A percentile compares a stretch with the other conserved stretches of the same genome.
These are phyloP conservation scores for Epizoanthus fatuus DNA, from an alignment of 92 coral and sea anemone species.

Conservation along the genomic window DNA sequence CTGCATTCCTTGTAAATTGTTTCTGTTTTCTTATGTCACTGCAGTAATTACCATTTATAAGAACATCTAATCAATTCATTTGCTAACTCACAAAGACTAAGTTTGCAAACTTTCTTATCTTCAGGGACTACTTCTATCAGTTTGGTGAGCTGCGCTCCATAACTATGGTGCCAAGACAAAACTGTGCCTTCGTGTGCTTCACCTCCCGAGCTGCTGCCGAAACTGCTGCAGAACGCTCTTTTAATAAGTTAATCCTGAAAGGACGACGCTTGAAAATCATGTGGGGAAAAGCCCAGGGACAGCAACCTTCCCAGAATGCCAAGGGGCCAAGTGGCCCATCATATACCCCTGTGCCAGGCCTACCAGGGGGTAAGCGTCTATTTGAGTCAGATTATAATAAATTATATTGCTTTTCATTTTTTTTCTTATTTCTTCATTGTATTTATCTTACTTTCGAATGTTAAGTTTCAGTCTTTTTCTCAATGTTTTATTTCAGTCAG, in stretches of 20 bases:
- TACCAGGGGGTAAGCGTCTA: constrained; percentile 92
- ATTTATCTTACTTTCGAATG: too few relatives aligned
- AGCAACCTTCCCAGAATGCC: constrained; percentile 79
- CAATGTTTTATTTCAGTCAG: too few relatives aligned
- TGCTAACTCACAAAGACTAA: neutral
- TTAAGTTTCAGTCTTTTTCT: too few relatives aligned
- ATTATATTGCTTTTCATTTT: too few relatives aligned
- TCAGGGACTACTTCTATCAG: constrained; percentile 97
- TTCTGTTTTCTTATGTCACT: too few relatives aligned
- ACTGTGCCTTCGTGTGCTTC: constrained; percentile 99
- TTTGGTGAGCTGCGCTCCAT: constrained; percentile 99
- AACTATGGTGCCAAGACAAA: constrained; percentile 98
- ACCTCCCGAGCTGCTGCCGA: constrained; percentile 93
- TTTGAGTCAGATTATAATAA: neutral
- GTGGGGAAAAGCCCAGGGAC: constrained; percentile 99
- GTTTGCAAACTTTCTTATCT: neutral
- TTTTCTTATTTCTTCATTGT: too few relatives aligned
- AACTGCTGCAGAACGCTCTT: constrained; percentile 96
- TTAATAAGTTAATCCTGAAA: constrained; percentile 94
- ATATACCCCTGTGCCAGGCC: constrained; percentile 93
- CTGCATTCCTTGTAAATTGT: too few relatives aligned
- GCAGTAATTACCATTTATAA: too few relatives aligned
- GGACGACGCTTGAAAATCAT: constrained; percentile 95
- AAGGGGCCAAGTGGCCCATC: constrained; percentile 83
- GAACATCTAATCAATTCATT: too few relatives aligned